These are phyloP conservation scores for Nephrotoma appendiculata DNA, from an alignment of 2,888 invertebrate genomes.

Conservation along the genomic window DNA sequence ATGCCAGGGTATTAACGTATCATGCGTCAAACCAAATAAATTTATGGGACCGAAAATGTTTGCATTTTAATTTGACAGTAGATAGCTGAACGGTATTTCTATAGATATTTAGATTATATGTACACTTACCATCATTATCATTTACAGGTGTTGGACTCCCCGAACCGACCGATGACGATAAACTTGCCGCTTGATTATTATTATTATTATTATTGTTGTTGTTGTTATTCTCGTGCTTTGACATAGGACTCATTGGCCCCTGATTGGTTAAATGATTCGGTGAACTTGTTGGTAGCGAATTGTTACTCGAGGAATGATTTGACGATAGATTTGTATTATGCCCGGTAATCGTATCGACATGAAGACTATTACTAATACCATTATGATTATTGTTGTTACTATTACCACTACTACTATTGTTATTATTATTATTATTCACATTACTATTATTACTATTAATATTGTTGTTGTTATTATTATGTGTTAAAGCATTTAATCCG, in stretches of 20 bases:
- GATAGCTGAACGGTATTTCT: not conserved
- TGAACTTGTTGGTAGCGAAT: slow-evolving; percentile 29
- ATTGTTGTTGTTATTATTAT: slow-evolving; percentile 15
- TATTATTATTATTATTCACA: slow-evolving; percentile 18
- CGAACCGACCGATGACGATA: slow-evolving; percentile 31
- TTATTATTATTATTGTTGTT: slow-evolving; percentile 2
- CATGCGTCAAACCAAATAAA: not conserved
- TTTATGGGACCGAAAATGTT: not conserved
- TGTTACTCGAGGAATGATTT: slow-evolving; percentile 23
- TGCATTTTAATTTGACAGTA: not conserved
- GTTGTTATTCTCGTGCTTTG: not conserved
- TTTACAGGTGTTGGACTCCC: slow-evolving; percentile 27
- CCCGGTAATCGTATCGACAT: not conserved
- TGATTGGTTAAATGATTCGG: slow-evolving; percentile 16
- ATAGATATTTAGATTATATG: not conserved
- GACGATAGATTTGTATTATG: slow-evolving; percentile 7
- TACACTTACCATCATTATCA: slow-evolving; percentile 29
- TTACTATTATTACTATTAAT: slow-evolving; percentile 17
- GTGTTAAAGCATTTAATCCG: slow-evolving; percentile 17
- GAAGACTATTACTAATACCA: slow-evolving; percentile 6
- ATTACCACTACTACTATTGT: slow-evolving; percentile 14
- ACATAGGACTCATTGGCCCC: not conserved
- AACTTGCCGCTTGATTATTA: slow-evolving; percentile 16
- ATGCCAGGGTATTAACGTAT: not conserved
- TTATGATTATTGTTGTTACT: slow-evolving; percentile 15